Conservation (phyloP, 2,113 vertebrate species). For the Vidua macroura region DNA sequence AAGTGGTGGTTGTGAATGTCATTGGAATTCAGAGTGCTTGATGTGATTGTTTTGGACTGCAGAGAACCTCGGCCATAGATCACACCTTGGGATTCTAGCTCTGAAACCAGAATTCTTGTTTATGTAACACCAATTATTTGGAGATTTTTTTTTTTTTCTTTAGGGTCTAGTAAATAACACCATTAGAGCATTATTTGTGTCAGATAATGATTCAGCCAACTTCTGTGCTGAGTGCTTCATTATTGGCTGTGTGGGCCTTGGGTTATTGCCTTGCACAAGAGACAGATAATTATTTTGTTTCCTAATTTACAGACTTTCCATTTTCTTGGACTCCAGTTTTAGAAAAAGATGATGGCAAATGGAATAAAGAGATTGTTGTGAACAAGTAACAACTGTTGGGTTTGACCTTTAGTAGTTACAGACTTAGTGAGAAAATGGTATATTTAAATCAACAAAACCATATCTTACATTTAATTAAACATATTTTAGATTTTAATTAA, state of each 20-base stretch:
- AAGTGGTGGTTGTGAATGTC: not conserved
- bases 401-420: not conserved
- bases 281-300: not conserved
- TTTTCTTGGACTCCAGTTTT: not conserved
- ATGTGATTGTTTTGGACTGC: not conserved
- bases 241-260: not conserved
- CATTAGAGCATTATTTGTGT: not conserved
- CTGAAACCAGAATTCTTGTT: not conserved
- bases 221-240: not conserved
- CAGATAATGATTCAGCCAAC: not conserved
- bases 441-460: not conserved
- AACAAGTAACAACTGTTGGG: not conserved
- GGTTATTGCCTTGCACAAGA: slow-evolving; percentile 3
- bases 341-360: not conserved
- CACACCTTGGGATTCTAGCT: not conserved
- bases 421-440: not conserved
- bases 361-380: not conserved
- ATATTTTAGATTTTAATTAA: not conserved
- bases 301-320: not conserved
- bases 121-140: not conserved
- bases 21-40: not conserved
- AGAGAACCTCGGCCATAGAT: not conserved
- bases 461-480: not conserved
- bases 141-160: not conserved
- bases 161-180: not conserved